A percentile compares a stretch with the other conserved stretches of the same genome.
phyloP scores from a whole-genome alignment of 2,888 invertebrate species.

The Orchesella flavescens region DNA sequence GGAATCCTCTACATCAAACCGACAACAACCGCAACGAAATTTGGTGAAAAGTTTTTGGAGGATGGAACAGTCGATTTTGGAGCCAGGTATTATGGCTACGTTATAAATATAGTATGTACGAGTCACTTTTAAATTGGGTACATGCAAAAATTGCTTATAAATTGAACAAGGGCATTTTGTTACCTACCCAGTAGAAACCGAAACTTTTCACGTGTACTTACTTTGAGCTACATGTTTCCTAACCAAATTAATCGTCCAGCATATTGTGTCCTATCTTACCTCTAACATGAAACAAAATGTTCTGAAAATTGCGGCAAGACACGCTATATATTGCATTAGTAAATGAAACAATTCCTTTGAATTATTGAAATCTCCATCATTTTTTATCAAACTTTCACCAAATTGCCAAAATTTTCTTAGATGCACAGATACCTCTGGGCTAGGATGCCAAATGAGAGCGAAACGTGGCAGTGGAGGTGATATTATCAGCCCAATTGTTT shows the following conservation, averaged over 20 bases:
- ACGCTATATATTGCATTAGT: slow-evolving; percentile 1
- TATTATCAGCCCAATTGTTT: slow-evolving; percentile 54
- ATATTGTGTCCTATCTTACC: too few relatives aligned
- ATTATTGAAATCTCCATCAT: not conserved
- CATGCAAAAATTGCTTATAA: too few relatives aligned
- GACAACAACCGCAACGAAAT: slow-evolving; percentile 35
- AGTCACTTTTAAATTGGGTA: too few relatives aligned
- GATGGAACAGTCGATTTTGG: slow-evolving; percentile 45
- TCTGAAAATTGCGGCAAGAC: not conserved
- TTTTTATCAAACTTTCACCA: too few relatives aligned
- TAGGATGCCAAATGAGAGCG: slow-evolving; percentile 28
- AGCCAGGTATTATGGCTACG: slow-evolving; percentile 13
- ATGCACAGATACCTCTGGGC: slow-evolving; percentile 41
- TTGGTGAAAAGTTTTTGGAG: slow-evolving; percentile 18
- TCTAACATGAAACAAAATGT: too few relatives aligned
- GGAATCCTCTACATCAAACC: slow-evolving; percentile 59
- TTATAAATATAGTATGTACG: not conserved
- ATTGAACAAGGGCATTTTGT: too few relatives aligned
- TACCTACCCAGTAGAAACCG: too few relatives aligned
- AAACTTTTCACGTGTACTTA: too few relatives aligned
- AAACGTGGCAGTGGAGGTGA: slow-evolving; percentile 32
- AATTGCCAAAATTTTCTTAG: too few relatives aligned
- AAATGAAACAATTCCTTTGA: not conserved
- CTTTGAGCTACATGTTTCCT: too few relatives aligned
- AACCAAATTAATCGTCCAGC: too few relatives aligned